These are phyloP conservation scores for Hydrotaea cyrtoneurina DNA, from an alignment of 2,888 invertebrate species.

Conservation along the genomic window DNA sequence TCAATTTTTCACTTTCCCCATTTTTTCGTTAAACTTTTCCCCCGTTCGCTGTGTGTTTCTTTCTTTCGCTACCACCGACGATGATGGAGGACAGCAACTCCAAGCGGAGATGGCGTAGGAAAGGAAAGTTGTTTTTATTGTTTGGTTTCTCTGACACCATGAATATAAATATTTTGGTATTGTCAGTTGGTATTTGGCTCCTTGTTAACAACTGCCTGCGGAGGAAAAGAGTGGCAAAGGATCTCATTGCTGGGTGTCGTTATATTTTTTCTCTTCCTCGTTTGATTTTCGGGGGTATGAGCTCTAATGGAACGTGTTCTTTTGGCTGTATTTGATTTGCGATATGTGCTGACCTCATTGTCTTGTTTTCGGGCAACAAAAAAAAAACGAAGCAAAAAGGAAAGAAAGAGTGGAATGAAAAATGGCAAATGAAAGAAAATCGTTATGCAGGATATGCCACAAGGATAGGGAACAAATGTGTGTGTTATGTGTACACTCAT, in stretches of 20 bases:
- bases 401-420: conserved; percentile 30
- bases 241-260: conserved; percentile 5
- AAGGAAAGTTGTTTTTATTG: conserved; percentile 55
- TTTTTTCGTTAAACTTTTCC: conserved; percentile 49
- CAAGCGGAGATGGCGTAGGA: not conserved
- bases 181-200: conserved; percentile 66
- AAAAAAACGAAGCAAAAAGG: not conserved
- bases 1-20: conserved; percentile 65
- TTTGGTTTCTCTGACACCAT: conserved; percentile 66
- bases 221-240: conserved; percentile 46
- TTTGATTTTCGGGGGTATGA: conserved; percentile 8
- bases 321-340: conserved; percentile 65
- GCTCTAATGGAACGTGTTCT: conserved; percentile 59
- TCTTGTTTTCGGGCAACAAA: conserved; percentile 43
- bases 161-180: conserved; percentile 68
- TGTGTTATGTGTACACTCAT: not conserved
- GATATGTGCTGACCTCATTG: conserved; percentile 67
- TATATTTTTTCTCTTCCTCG: not conserved
- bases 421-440: conserved; percentile 19
- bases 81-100: not conserved
- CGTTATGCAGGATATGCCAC: conserved; percentile 36
- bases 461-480: conserved; percentile 7
- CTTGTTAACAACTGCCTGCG: conserved; percentile 63
- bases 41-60: too few relatives aligned
- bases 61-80: conserved; percentile 14